A percentile compares a stretch with the other conserved stretches of the same genome.
Evolutionary conservation across 2,888 invertebrate genomes (phyloP).

Genomic region (Lamproptera curius): DNA sequence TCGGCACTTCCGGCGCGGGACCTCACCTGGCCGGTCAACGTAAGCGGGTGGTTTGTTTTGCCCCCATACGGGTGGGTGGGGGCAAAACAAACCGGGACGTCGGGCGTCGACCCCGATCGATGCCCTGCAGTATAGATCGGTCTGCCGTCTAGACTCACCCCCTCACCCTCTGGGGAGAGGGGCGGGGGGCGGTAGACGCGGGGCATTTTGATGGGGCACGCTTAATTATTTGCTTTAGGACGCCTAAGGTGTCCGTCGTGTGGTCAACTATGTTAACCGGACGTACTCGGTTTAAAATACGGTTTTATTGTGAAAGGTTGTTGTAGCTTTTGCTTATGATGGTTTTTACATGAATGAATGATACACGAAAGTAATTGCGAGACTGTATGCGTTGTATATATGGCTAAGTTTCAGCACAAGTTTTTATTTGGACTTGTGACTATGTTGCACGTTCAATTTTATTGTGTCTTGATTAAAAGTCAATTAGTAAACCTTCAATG

Average conservation of each 20-base stretch:
- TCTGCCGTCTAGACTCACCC: conserved; percentile 68
- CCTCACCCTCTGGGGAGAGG: conserved; percentile 27
- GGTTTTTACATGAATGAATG: too few relatives aligned
- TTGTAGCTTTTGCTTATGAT: not conserved
- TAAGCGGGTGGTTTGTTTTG: conserved; percentile 55
- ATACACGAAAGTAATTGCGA: too few relatives aligned
- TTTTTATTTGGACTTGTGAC: too few relatives aligned
- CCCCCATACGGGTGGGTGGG: conserved; percentile 32
- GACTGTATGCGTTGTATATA: too few relatives aligned
- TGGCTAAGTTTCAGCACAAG: too few relatives aligned
- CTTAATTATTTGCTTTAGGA: conserved; percentile 53
- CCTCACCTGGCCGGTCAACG: conserved; percentile 59
- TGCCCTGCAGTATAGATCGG: conserved; percentile 73
- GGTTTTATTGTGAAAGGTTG: too few relatives aligned
- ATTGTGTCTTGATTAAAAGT: too few relatives aligned
- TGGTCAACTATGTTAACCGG: too few relatives aligned
- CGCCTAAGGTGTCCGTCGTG: conserved; percentile 17
- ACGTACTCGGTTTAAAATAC: too few relatives aligned
- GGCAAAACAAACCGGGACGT: conserved; percentile 38
- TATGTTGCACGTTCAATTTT: too few relatives aligned
- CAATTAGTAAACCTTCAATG: too few relatives aligned
- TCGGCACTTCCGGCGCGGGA: conserved; percentile 38
- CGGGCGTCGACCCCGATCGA: conserved; percentile 62
- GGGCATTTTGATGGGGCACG: conserved; percentile 46
- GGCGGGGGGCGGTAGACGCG: conserved; percentile 26